Percentiles rank a stretch among this genome's conserved stretches.
Evolutionary conservation across 2,888 invertebrate species (phyloP).

Genomic region (Cryptocheilus praepositus): DNA sequence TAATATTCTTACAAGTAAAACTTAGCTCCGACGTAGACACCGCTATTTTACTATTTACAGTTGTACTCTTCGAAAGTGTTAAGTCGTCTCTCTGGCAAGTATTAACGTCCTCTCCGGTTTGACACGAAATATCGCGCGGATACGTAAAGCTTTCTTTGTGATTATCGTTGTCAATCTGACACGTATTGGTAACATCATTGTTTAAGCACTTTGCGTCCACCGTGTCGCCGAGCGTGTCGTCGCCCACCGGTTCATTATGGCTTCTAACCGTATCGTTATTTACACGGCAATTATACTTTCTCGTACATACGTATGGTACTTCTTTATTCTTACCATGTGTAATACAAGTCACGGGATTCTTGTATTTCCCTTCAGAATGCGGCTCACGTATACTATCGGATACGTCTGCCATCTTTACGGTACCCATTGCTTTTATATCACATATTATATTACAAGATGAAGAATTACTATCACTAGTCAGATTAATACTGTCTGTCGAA

Average conservation of each 20-base stretch:
- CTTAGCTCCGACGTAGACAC: conserved; percentile 23
- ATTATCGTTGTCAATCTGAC: conserved; percentile 31
- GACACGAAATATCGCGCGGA: conserved; percentile 25
- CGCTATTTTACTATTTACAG: conserved; percentile 44
- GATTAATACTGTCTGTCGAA: conserved; percentile 68
- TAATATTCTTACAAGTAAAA: conserved; percentile 31
- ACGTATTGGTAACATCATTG: conserved; percentile 50
- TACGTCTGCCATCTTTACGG: conserved; percentile 48
- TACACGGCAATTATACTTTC: conserved; percentile 28
- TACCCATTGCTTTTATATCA: conserved; percentile 54
- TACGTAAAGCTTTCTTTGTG: conserved; percentile 28
- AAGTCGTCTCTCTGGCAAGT: conserved; percentile 40
- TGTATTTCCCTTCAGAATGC: conserved; percentile 27
- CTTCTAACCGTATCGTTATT: conserved; percentile 10
- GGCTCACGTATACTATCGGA: conserved; percentile 37
- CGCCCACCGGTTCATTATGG: conserved; percentile 13
- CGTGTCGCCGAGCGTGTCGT: too few relatives aligned
- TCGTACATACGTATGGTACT: conserved; percentile 23
- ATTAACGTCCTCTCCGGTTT: conserved; percentile 22
- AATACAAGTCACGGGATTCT: conserved; percentile 25
- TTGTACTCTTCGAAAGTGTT: conserved; percentile 38
- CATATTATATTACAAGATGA: conserved; percentile 59
- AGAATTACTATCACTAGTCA: conserved; percentile 63
- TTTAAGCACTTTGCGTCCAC: conserved; percentile 29
- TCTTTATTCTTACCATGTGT: conserved; percentile 27